phyloP scores from a whole-genome alignment of 2,888 invertebrate species.

The Petrophora chlorosata region DNA sequence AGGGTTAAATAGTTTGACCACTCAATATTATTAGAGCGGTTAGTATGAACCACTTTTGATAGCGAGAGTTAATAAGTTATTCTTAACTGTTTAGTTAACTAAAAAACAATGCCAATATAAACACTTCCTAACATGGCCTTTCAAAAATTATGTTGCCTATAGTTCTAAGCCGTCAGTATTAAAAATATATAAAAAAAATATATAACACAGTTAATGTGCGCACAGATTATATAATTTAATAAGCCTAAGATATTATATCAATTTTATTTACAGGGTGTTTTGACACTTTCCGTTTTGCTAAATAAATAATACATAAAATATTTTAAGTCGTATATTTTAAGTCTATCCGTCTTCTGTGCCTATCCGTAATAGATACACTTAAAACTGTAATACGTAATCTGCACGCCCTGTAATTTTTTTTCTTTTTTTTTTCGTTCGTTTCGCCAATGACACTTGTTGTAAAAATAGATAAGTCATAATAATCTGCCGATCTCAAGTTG shows the following conservation, averaged over 20 bases:
- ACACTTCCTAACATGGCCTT: neutral
- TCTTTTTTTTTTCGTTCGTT: neutral
- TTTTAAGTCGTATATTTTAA: neutral
- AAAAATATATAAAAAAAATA: constrained; percentile 7
- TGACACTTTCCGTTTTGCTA: neutral
- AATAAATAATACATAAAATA: neutral
- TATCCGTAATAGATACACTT: neutral
- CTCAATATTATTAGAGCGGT: too few species aligned
- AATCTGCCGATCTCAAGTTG: neutral
- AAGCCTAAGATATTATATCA: constrained; percentile 23
- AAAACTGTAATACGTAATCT: neutral
- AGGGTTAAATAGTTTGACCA: too few species aligned
- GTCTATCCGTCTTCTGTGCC: constrained; percentile 14
- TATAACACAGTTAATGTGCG: constrained; percentile 36
- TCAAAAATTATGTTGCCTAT: neutral
- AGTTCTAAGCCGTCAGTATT: constrained; percentile 19
- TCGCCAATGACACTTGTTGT: neutral
- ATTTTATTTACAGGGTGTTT: constrained; percentile 7
- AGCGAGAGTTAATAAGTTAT: too few species aligned
- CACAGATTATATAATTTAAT: constrained; percentile 35
- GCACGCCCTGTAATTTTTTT: neutral
- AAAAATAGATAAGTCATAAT: neutral
- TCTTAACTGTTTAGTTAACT: too few species aligned
- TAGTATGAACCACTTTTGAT: too few species aligned
- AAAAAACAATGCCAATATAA: constrained; percentile 3